Percentiles rank a stretch among this genome's conserved stretches.
These are phyloP conservation scores for Corythornis vintsioides DNA, from an alignment of 2,113 vertebrate genomes.

Conservation along the genomic window DNA sequence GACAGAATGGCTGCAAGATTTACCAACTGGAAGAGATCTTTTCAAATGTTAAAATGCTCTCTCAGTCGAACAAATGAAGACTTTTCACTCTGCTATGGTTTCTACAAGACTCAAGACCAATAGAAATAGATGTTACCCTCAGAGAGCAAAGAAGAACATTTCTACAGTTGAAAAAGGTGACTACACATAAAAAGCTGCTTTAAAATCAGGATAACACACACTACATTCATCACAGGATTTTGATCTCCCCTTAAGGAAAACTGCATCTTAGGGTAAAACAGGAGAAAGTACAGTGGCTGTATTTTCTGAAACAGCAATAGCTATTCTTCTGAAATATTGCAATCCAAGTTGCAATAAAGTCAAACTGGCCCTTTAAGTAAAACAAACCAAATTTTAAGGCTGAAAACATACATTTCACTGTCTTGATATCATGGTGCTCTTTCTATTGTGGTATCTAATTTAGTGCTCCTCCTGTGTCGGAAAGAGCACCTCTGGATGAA, in stretches of 20 bases:
- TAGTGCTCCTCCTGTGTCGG: too few species aligned
- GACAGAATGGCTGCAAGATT: neutral
- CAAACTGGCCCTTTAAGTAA: neutral
- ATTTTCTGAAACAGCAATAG: neutral
- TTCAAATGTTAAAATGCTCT: neutral
- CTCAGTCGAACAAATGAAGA: neutral
- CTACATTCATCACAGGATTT: neutral
- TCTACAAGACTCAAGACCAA: neutral
- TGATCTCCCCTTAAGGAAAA: neutral
- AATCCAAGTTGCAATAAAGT: neutral
- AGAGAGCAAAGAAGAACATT: neutral
- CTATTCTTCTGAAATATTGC: neutral
- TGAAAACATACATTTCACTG: neutral
- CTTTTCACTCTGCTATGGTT: neutral
- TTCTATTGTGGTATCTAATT: neutral
- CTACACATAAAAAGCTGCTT: neutral
- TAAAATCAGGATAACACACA: neutral
- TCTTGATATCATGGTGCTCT: neutral
- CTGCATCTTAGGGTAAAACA: neutral
- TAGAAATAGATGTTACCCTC: neutral
- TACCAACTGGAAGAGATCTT: neutral
- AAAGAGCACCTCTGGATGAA: too few species aligned
- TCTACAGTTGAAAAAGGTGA: neutral
- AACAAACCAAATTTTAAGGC: neutral
- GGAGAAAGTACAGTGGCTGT: neutral